Percentiles rank a stretch among this genome's conserved stretches.
These are phyloP conservation scores for Hylyphantes graminicola DNA, from an alignment of 1,140 invertebrate species.

Conservation along the genomic window DNA sequence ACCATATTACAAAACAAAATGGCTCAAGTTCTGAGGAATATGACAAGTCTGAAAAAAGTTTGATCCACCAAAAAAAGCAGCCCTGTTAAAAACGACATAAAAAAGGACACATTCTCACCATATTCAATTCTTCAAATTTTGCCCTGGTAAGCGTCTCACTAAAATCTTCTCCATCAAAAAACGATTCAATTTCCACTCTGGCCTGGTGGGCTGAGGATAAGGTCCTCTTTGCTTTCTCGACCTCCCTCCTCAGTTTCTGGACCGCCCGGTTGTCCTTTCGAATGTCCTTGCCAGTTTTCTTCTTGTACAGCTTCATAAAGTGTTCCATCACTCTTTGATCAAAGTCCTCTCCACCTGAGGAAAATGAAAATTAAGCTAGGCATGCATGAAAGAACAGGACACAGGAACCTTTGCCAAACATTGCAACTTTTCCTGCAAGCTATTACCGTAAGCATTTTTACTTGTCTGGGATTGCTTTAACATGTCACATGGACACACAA, in stretches of 20 bases:
- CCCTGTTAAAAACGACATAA: neutral
- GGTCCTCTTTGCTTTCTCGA: conserved; percentile 97
- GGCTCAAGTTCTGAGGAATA: neutral
- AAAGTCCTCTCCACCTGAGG: conserved; percentile 93
- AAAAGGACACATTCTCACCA: conserved; percentile 71
- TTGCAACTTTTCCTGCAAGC: too few relatives aligned
- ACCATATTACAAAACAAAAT: too few relatives aligned
- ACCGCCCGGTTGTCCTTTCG: conserved; percentile 93
- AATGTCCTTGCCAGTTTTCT: conserved; percentile 99
- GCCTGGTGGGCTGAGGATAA: conserved; percentile 96
- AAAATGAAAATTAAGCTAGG: neutral
- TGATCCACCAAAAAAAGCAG: neutral
- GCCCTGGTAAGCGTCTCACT: conserved; percentile 97
- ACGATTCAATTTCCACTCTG: conserved; percentile 98
- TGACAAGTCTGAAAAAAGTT: neutral
- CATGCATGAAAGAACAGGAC: too few relatives aligned
- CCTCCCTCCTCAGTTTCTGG: conserved; percentile 95
- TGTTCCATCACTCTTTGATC: conserved; percentile 99
- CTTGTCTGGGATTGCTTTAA: too few relatives aligned
- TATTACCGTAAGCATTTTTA: too few relatives aligned
- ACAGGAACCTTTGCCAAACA: too few relatives aligned
- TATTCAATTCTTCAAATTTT: conserved; percentile 99
- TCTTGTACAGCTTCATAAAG: conserved; percentile 99
- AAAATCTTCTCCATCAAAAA: conserved; percentile 99
- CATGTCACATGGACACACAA: too few relatives aligned